Evolutionary conservation across 2,113 vertebrate genomes (phyloP), one percentile per base, ranked within the genome.

Genomic region (Zosterops japonicus): DNA sequence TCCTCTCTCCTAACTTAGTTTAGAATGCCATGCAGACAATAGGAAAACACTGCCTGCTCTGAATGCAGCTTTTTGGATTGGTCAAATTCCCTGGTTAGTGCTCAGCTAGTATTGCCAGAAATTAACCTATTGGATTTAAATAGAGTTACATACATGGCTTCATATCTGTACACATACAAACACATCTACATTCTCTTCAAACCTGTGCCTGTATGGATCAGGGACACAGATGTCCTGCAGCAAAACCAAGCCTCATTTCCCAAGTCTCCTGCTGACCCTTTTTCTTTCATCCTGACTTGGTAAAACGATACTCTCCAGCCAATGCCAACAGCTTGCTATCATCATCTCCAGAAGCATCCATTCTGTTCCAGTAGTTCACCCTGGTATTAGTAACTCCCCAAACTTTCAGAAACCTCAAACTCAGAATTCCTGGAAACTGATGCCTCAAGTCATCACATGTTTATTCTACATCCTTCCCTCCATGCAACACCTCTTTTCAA

Each of bases 21-120:
- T 65, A 88, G 55, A 81, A 84, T 93, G 84, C 78, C 70, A 91
- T 29, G 49, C 8, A 84, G 75, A 94, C 81, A 91, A 93, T 47
- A 74, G 84, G 50, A 90, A 85, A 95, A 90, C 59, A 67, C 59
- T 85, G 36, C 55, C 50, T 89, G 27, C 63, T 68, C 61, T 89
- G 49, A 91, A 93, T 17, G 33, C 28, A 77, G 90, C 21, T 70
- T 79, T 79, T 74, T 59, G 33, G 44, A 59, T 39, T 42, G 83
- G 78, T 67, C 81, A 82, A 9, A 69, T 69, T 72, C 46, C 35
- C 70, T 44, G 17, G 20, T 75, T 76, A 79, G 33, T 13, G 16
- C 47, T 56, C 46, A 84, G 57, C 11, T 24, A 47, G 3, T 24
- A 33, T 14, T 14, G 5, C 33, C 60, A 90, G 57, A 60, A 89